Evolutionary conservation across 2,888 invertebrate genomes (phyloP).

Genomic region (Adelognathus sp.): DNA sequence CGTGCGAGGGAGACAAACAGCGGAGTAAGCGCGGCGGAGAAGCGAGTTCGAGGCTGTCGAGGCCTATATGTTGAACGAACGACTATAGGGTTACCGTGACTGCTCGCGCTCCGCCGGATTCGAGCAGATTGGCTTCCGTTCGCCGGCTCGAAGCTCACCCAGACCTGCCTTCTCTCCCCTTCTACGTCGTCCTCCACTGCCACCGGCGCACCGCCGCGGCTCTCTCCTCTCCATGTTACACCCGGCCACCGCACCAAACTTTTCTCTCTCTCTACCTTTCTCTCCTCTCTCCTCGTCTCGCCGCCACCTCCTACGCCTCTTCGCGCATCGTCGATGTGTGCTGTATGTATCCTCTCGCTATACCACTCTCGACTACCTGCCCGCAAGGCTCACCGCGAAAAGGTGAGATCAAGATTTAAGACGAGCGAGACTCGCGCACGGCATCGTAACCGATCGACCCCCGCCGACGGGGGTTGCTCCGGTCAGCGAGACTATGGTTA

Average conservation of each 20-base stretch:
- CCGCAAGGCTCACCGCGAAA: slow-evolving; percentile 57
- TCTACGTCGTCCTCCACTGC: slow-evolving; percentile 55
- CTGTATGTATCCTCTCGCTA: too few species aligned
- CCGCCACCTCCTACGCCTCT: slow-evolving; percentile 54
- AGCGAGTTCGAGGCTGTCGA: slow-evolving; percentile 50
- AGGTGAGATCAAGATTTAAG: slow-evolving; percentile 80
- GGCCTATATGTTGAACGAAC: slow-evolving; percentile 56
- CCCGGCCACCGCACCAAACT: slow-evolving; percentile 44
- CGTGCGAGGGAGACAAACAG: slow-evolving; percentile 50
- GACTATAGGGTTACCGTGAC: slow-evolving; percentile 65
- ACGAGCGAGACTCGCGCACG: slow-evolving; percentile 68
- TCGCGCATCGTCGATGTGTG: too few species aligned
- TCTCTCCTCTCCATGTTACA: slow-evolving; percentile 24
- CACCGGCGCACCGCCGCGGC: slow-evolving; percentile 58
- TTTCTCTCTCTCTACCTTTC: slow-evolving; percentile 53
- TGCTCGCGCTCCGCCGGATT: slow-evolving; percentile 80
- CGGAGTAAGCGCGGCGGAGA: too few species aligned
- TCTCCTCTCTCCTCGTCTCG: slow-evolving; percentile 47
- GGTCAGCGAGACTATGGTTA: too few species aligned
- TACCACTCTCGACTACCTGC: slow-evolving; percentile 48
- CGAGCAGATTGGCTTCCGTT: slow-evolving; percentile 80
- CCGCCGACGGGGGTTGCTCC: too few species aligned
- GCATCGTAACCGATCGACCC: too few species aligned
- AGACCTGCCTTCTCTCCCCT: slow-evolving; percentile 77
- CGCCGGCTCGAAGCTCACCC: slow-evolving; percentile 79